Evolutionary conservation across 2,797 vertebrate genomes (phyloP).

Genomic region (Etheostoma perlongum): DNA sequence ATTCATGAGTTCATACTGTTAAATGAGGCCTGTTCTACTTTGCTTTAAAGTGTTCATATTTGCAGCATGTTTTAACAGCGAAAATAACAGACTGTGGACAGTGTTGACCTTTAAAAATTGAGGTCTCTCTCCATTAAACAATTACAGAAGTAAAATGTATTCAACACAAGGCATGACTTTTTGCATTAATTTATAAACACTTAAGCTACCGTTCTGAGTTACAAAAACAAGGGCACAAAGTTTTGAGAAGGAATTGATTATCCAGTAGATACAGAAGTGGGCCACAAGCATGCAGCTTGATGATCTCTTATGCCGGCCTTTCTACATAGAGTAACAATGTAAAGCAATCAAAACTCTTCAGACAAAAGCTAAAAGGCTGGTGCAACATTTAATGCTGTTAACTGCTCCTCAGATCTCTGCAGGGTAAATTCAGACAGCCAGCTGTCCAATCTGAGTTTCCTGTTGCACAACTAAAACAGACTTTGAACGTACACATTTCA

Average conservation of each 20-base stretch:
- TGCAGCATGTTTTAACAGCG: not conserved
- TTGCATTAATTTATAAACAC: constrained; percentile 6
- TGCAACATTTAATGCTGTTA: not conserved
- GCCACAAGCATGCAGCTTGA: not conserved
- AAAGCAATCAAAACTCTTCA: not conserved
- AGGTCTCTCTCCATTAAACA: not conserved
- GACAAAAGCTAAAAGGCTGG: not conserved
- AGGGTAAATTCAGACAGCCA: no score
- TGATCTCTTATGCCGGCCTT: not conserved
- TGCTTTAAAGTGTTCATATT: not conserved
- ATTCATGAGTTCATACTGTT: not conserved
- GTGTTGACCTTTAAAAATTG: not conserved
- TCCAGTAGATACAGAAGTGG: not conserved
- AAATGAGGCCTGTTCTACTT: not conserved
- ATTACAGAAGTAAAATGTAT: not conserved
- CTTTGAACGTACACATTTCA: no score
- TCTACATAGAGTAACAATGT: not conserved
- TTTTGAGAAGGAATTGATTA: not conserved
- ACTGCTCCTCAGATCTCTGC: no score
- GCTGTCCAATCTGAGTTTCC: no score
- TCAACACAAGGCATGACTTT: not conserved
- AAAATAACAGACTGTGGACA: not conserved
- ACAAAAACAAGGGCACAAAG: constrained; percentile 53
- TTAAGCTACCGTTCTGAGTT: constrained; percentile 10
- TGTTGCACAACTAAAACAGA: no score